phyloP scores from a whole-genome alignment of 2,797 vertebrate genomes.

The Cyclura pinguis region DNA sequence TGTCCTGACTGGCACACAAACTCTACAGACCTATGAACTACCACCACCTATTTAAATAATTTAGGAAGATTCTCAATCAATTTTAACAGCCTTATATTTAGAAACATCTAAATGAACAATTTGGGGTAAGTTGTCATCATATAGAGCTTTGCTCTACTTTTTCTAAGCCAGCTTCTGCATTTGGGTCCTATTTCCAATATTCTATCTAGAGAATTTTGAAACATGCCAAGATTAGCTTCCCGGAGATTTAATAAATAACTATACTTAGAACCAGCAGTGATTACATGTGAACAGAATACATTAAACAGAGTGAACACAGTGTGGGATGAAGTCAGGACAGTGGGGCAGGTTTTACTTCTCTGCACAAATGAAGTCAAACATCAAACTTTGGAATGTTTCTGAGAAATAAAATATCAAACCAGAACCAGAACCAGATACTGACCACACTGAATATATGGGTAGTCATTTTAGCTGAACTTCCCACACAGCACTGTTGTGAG shows the following conservation, averaged over 20 bases:
- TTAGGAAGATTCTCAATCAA: not conserved
- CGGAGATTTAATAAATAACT: constrained; percentile 26
- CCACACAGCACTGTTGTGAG: not conserved
- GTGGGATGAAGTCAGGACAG: not conserved
- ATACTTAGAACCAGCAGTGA: constrained; percentile 26
- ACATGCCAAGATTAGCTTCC: constrained; percentile 22
- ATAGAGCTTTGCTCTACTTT: not conserved
- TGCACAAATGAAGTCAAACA: constrained; percentile 8
- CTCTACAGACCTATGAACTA: not conserved
- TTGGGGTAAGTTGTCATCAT: not conserved
- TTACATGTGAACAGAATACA: not conserved
- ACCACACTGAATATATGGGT: not conserved
- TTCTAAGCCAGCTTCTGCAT: not conserved
- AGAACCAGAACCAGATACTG: too few species aligned
- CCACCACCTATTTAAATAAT: not conserved
- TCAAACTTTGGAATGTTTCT: not conserved
- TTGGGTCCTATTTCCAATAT: not conserved
- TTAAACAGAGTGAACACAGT: not conserved
- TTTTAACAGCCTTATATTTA: not conserved
- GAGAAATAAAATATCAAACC: not conserved
- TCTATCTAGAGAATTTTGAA: not conserved
- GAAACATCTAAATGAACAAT: not conserved
- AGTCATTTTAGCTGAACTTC: not conserved
- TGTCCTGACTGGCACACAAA: not conserved
- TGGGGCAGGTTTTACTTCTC: not conserved